Evolutionary conservation across 2,113 vertebrate genomes (phyloP).

Genomic region (Dasyurus viverrinus): DNA sequence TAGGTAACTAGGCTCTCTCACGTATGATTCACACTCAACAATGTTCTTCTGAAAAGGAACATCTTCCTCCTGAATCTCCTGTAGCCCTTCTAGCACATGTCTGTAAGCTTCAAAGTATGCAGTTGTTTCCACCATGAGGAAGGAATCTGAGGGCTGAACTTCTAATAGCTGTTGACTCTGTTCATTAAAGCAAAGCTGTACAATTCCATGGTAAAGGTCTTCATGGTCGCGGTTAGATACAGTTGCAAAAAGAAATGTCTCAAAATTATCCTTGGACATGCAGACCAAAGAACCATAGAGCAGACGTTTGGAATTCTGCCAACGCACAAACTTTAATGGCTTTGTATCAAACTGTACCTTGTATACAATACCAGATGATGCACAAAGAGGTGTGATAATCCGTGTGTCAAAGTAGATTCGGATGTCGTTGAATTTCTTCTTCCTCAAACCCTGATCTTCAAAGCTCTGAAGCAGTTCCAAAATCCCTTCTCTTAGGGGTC

Average conservation of each 20-base stretch:
- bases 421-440: slow-evolving; percentile 91
- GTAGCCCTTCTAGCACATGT: slow-evolving; percentile 93
- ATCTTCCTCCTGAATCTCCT: slow-evolving; percentile 87
- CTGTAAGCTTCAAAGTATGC: slow-evolving; percentile 97
- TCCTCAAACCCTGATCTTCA: slow-evolving; percentile 82
- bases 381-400: slow-evolving; percentile 87
- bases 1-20: slow-evolving; percentile 89
- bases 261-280: slow-evolving; percentile 93
- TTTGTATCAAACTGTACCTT: slow-evolving; percentile 89
- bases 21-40: slow-evolving; percentile 88
- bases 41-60: slow-evolving; percentile 97
- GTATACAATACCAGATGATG: slow-evolving; percentile 87
- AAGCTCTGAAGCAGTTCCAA: slow-evolving; percentile 86
- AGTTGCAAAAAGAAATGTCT: slow-evolving; percentile 93
- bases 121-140: slow-evolving; percentile 95
- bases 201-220: slow-evolving; percentile 84
- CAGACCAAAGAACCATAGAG: slow-evolving; percentile 95
- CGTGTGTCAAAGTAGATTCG: slow-evolving; percentile 89
- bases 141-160: slow-evolving; percentile 86
- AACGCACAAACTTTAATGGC: slow-evolving; percentile 90
- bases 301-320: slow-evolving; percentile 95
- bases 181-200: slow-evolving; percentile 89
- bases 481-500: slow-evolving; percentile 93
- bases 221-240: slow-evolving; percentile 88
- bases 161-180: slow-evolving; percentile 86